Evolutionary conservation across 2,797 vertebrate species (phyloP), one percentile per base, ranked within the genome.

Genomic region (Poecilia velifera): DNA sequence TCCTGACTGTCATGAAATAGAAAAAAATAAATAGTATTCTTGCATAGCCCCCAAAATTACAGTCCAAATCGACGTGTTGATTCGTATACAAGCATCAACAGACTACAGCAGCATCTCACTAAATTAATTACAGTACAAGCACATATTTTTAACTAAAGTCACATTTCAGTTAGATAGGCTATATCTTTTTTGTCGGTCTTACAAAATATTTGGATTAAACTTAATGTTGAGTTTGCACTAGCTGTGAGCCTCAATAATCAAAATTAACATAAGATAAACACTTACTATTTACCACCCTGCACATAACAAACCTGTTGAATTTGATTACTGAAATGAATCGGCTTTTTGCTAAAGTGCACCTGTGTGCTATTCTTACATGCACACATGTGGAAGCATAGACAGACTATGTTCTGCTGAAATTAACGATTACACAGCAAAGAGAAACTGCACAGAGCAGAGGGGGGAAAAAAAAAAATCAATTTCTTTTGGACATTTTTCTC

Each of bases 381-480:
- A 70, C 74, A 36, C 31, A 76, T 68, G 22, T 45, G 25, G 41
- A 45, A 71, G 20, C 47, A 64, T 62, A 20, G 39, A n/a, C 9
- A 70, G 72, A 18, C 47, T 14, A 28, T 49, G 12, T 72, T n/a
- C 13, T 49, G 13, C 22, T 74, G 45, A 73, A 71, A 74, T 57
- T 49, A 78, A 82, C 45, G 2, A 70, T 3, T 71, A 55, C 6
- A 47, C 18, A 78, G 14, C 9, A 51, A 0, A 14, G 31, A 22
- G 16, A 46, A 62, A 25, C 18, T 28, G n/a, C 25, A n/a, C 5
- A 53, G 10, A 76, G 45, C 49, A 78, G 76, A 81, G 1, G 43
- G 76, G 47, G 76, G 14, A 14, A 77, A 59, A 82, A 86, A 49
- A 53, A 82, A 86, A 49, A 53, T 22, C 31, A 0, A 62, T 28